Evolutionary conservation across 2,888 invertebrate genomes (phyloP), one percentile per base, ranked within the genome.

Genomic region (Willowsia nigromaculata): DNA sequence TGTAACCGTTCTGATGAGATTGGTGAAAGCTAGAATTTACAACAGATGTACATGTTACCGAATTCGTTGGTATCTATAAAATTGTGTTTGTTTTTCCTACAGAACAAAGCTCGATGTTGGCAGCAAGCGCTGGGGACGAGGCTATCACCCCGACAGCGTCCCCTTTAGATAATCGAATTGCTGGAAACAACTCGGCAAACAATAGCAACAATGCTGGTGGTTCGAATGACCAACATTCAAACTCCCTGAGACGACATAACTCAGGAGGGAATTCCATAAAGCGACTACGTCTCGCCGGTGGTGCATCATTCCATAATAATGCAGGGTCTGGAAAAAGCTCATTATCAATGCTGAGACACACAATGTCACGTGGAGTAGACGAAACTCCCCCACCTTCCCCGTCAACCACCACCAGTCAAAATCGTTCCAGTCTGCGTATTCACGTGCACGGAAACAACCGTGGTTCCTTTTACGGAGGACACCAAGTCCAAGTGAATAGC

Each of bases 91-190:
- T n/a, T n/a, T n/a, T n/a, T n/a, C n/a, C n/a, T n/a, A 6, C 90
- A 92, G 92, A 92, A 37, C 91, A 92, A 76, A 90, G 90, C 37
- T 91, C 91, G 0, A 91, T 91, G 90, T 37, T 92, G 85, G 90
- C 89, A 47, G 86, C 87, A 33, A 92, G 90, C 85, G 90, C 76
- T n/a, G 89, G 62, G 11, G 92, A 91, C 1, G 91, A 92, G 0
- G 30, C 40, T 1, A 68, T 78, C 6, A 91, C 91, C 15, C 90
- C 91, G 22, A 83, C 90, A 18, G 89, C 90, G 25, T 91, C 92
- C 11, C 91, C 90, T 3, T 22, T 88, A 6, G 88, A 88, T 76
- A 9, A 85, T 53, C 25, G 90, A 50, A 37, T 90, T 50, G 33
- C 82, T 13, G 68, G 62, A 7, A 84, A 76, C 40, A 84, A 82